phyloP scores from a whole-genome alignment of 1,140 invertebrate species.

The Papilio machaon region DNA sequence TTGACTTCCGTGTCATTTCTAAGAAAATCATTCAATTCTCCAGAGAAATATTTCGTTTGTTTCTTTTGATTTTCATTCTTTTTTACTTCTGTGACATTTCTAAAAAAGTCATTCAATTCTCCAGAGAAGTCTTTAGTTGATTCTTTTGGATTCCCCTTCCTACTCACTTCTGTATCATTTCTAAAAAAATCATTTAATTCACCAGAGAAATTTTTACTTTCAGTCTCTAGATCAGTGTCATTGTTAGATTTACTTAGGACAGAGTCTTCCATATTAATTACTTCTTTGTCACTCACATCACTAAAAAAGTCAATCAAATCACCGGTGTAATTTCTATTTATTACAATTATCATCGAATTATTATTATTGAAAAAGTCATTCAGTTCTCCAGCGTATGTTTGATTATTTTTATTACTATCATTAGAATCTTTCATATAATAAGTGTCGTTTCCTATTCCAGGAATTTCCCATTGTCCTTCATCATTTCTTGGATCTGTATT shows the following conservation, averaged over 20 bases:
- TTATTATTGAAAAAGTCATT: slow-evolving; percentile 20
- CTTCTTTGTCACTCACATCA: neutral
- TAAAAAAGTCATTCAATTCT: too few species aligned
- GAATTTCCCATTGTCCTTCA: slow-evolving; percentile 3
- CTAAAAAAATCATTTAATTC: slow-evolving; percentile 5
- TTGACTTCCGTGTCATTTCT: too few species aligned
- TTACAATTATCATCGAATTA: neutral
- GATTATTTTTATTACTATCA: neutral
- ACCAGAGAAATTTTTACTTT: neutral
- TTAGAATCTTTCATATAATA: neutral
- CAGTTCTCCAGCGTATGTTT: slow-evolving; percentile 5
- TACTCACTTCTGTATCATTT: neutral
- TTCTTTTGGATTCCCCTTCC: neutral
- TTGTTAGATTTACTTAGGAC: neutral
- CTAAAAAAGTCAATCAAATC: neutral
- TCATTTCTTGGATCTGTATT: slow-evolving; percentile 32
- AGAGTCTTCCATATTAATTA: neutral
- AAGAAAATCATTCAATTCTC: too few species aligned
- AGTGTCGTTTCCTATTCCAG: too few species aligned
- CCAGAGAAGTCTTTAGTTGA: neutral
- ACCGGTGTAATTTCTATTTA: neutral
- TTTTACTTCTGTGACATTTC: too few species aligned
- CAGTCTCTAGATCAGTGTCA: neutral
- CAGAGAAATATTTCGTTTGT: too few species aligned
- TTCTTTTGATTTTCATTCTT: too few species aligned